Evolutionary conservation across 2,797 vertebrate species (phyloP), one percentile per base, ranked within the genome.

Genomic region (Saguinus oedipus): DNA sequence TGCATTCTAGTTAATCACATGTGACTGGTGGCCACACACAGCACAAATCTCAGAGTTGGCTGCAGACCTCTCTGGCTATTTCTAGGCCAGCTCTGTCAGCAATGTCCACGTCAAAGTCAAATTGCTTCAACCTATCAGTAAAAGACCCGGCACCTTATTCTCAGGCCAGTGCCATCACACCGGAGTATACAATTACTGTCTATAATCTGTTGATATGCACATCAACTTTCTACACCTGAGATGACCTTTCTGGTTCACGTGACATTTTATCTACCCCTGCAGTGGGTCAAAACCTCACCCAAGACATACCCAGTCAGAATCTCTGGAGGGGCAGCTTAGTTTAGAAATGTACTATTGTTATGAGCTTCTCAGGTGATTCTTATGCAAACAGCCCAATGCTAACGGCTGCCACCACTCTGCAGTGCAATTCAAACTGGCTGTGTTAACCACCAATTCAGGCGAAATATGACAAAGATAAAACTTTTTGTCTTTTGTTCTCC

Each of bases 151-250:
- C 44, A 48, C 9, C 33, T 88, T 85, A 12, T 39, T 90, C 72
- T 94, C 33, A 55, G 24, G 70, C 12, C 68, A 30, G 44, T 15
- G 39, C 9, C 55, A 27, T 74, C 57, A 72, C 46, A 61, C 4
- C 10, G 44, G 74, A 44, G 61, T 33, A 84, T 70, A 42, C 4
- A 6, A 78, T 85, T 85, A 74, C 39, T 78, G 22, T 78, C 82
- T 64, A 42, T 53, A 81, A 94, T 59, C 82, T 88, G 88, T 81
- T 61, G 46, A 80, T 46, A 53, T 42, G 57, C 20, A 86, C 30
- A 30, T n/a, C 17, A 26, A 50, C 79, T 82, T 87, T 86, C 46
- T 50, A 55, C n/a, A 14, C 61, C 33, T 33, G 24, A 64, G 53
- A 8, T 78, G 42, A 86, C 36, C n/a, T 88, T 88, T 74, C 30